Evolutionary conservation across 2,113 vertebrate genomes (phyloP), one percentile per base, ranked within the genome.

Genomic region (Poicephalus meyeri): DNA sequence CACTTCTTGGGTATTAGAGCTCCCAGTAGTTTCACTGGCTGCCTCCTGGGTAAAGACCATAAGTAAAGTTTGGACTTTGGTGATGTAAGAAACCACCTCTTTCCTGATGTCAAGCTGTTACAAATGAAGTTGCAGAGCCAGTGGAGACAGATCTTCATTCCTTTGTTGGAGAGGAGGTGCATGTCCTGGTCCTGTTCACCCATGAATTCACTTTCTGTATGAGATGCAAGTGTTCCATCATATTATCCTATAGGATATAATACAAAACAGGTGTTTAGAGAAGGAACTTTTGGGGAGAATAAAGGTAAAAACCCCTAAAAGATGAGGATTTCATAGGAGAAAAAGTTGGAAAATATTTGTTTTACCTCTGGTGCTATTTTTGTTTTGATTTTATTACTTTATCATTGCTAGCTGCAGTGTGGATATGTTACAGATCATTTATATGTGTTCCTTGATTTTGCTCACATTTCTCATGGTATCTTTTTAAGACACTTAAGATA

Each of bases 401-500:
- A n/a, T 68, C 37, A 61, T 49, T 2, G 4, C 33, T 58, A 66
- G 31, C 50, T 82, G 66, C 56, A 56, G 39, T 13, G 14, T 3
- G 9, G 25, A 11, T n/a, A 35, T 50, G 16, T 85, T 61, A 60
- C 8, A 28, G 33, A 58, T 63, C 2, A 23, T 70, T 79, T 58
- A 10, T 65, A 44, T 58, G 7, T 74, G 26, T 53, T 86, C 69
- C 41, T 65, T 65, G 41, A 53, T 85, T 69, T 82, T 63, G 37
- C 58, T 88, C 29, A 56, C 24, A 39, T 76, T 86, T 93, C 85
- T 86, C 23, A 39, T n/a, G 26, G 44, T 64, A 26, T 77, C 78
- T 93, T 91, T 69, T 93, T 18, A 77, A 86, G 76, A 80, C 44
- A 58, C 44, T 94, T n/a, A 71, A 77, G 71, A 66, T 80, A 65